A percentile compares a stretch with the other conserved stretches of the same genome.
Evolutionary conservation across 2,113 vertebrate genomes (phyloP).

Genomic region (Nycticryphes semicollaris): DNA sequence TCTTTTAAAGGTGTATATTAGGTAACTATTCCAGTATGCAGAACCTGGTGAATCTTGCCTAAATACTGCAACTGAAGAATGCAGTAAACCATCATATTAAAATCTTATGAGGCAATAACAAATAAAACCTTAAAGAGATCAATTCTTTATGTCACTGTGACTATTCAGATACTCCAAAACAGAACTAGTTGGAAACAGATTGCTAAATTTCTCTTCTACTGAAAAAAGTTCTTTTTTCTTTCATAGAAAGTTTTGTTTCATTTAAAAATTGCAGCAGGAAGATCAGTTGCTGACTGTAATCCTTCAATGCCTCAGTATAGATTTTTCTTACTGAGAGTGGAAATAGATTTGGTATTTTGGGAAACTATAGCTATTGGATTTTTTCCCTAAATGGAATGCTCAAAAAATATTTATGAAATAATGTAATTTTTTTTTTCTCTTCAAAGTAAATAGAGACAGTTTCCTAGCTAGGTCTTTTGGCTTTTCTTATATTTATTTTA

Average conservation of each 20-base stretch:
- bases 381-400: neutral
- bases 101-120: neutral
- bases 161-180: neutral
- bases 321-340: neutral
- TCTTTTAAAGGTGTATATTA: neutral
- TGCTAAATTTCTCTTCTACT: neutral
- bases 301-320: neutral
- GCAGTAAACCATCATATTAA: neutral
- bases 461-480: neutral
- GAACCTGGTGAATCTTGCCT: neutral
- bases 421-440: neutral
- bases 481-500: slow-evolving; percentile 24
- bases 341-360: neutral
- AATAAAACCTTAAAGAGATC: neutral
- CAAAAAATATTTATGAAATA: neutral
- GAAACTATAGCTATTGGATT: neutral
- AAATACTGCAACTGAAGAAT: neutral
- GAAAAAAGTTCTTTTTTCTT: neutral
- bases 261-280: neutral
- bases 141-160: neutral
- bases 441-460: neutral
- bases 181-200: neutral
- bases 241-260: neutral
- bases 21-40: neutral
- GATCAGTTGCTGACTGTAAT: neutral